Percentiles rank a stretch among this genome's conserved stretches.
phyloP scores from a whole-genome alignment of 2,888 invertebrate genomes.

The Oscheius myriophilus region DNA sequence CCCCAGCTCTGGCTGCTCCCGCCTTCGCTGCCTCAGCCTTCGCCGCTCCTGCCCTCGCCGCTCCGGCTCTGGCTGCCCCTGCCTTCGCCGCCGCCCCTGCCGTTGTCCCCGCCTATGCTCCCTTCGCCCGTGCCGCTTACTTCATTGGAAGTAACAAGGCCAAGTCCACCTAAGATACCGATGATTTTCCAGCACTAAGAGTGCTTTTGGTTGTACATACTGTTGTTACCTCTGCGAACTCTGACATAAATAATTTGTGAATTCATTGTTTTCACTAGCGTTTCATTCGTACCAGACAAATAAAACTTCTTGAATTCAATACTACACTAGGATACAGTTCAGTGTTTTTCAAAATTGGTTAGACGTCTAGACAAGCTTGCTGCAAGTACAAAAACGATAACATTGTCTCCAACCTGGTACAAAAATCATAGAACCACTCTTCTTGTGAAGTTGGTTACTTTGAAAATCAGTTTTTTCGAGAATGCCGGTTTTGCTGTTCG shows the following conservation, averaged over 20 bases:
- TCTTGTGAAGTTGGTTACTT: neutral
- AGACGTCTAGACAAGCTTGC: no score
- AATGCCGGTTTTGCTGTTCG: no score
- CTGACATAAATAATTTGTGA: conserved; percentile 11
- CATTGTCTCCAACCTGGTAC: neutral
- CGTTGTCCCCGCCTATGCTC: conserved; percentile 36
- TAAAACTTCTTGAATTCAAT: no score
- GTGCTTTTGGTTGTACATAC: conserved; percentile 17
- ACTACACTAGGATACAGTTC: no score
- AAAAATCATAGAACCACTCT: neutral
- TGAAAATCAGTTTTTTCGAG: no score
- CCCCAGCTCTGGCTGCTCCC: conserved; percentile 27
- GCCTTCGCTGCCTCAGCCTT: conserved; percentile 32
- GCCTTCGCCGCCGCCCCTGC: conserved; percentile 20
- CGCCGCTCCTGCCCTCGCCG: conserved; percentile 26
- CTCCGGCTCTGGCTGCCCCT: conserved; percentile 31
- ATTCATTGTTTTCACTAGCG: neutral
- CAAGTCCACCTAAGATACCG: conserved; percentile 30
- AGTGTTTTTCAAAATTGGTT: no score
- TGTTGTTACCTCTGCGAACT: conserved; percentile 14
- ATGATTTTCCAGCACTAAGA: neutral
- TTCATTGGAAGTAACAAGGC: conserved; percentile 33
- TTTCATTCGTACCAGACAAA: conserved; percentile 9
- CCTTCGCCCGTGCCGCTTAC: conserved; percentile 31
- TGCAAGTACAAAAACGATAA: no score